These are phyloP conservation scores for Eupithecia subfuscata DNA, from an alignment of 2,888 invertebrate species.

Conservation along the genomic window DNA sequence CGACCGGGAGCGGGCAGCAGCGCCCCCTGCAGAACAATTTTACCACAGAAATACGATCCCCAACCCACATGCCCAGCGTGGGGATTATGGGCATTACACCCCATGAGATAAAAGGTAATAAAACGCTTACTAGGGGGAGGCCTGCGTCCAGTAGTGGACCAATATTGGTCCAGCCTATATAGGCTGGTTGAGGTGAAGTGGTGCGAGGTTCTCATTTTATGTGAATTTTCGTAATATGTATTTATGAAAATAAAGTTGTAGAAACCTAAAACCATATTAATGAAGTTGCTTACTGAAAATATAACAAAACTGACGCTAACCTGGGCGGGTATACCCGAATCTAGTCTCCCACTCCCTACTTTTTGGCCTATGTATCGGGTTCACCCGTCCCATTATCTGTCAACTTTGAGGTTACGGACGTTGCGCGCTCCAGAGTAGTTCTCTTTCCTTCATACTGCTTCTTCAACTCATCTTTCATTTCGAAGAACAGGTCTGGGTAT, in stretches of 20 bases:
- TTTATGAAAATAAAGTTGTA: not conserved
- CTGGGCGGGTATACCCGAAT: not conserved
- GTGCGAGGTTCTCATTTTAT: not conserved
- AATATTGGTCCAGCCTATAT: too few relatives aligned
- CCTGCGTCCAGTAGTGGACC: too few relatives aligned
- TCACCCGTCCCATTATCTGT: not conserved
- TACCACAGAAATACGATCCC: too few relatives aligned
- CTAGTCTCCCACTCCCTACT: not conserved
- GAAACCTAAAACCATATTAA: not conserved
- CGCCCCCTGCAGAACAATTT: too few relatives aligned
- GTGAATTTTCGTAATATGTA: not conserved
- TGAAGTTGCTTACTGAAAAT: not conserved
- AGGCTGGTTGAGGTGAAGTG: too few relatives aligned
- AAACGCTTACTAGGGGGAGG: too few relatives aligned
- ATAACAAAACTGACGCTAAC: not conserved
- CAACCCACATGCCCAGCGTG: too few relatives aligned
- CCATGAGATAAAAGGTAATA: too few relatives aligned
- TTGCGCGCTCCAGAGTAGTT: not conserved
- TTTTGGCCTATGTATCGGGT: not conserved
- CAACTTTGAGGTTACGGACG: not conserved
- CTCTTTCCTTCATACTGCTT: not conserved
- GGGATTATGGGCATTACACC: too few relatives aligned
- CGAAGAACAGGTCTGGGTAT: not conserved
- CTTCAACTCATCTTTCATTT: not conserved
- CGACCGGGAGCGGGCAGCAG: too few relatives aligned